These are phyloP conservation scores for Limenitis camilla DNA, from an alignment of 2,888 invertebrate genomes.

Conservation along the genomic window DNA sequence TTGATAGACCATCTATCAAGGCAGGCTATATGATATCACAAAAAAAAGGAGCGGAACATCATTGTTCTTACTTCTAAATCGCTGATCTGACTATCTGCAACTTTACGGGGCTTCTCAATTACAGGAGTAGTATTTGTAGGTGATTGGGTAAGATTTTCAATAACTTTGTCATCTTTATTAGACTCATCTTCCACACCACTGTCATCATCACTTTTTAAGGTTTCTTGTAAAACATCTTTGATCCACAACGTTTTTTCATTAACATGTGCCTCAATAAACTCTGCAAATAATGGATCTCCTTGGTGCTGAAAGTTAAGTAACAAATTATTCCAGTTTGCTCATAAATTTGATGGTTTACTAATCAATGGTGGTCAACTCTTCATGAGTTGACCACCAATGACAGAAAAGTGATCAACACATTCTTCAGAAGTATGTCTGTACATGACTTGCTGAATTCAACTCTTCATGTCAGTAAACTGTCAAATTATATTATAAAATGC, in stretches of 20 bases:
- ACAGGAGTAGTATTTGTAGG: background rate
- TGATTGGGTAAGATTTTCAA: conserved; percentile 33
- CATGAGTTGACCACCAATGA: no score
- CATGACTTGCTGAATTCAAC: no score
- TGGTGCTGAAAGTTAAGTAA: conserved; percentile 73
- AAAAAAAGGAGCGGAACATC: background rate
- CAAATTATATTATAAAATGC: no score
- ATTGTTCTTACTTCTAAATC: conserved; percentile 78
- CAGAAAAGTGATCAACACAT: no score
- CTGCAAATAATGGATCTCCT: conserved; percentile 91
- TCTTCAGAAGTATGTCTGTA: no score
- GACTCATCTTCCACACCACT: conserved; percentile 48
- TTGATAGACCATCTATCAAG: no score
- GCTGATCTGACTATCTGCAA: conserved; percentile 82
- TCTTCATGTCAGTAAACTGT: no score
- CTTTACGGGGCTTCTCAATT: conserved; percentile 35
- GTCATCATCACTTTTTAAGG: conserved; percentile 48
- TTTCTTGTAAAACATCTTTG: conserved; percentile 51
- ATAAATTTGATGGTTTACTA: background rate
- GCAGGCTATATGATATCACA: no score
- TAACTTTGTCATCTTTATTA: conserved; percentile 20
- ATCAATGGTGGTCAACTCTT: no score
- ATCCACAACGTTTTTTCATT: conserved; percentile 61
- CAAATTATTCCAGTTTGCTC: background rate
- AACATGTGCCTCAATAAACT: conserved; percentile 90